Conservation (phyloP, 2,113 vertebrate species). For the Esox niger region DNA sequence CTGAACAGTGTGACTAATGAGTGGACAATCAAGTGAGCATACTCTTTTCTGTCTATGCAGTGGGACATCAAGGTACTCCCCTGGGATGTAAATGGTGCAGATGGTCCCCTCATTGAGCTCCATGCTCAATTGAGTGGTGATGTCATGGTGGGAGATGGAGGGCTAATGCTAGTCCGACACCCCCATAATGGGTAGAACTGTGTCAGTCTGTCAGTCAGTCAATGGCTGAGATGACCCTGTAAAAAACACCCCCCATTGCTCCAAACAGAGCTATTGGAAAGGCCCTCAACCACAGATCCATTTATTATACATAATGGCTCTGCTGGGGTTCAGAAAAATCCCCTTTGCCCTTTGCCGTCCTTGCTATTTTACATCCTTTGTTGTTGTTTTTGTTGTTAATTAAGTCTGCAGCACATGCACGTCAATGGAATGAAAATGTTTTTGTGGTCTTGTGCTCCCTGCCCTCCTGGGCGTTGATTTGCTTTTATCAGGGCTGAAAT, state of each 20-base stretch:
- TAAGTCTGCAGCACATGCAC: constrained; percentile 4
- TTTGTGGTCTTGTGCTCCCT: constrained; percentile 27
- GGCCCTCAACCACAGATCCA: not conserved
- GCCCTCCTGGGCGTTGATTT: constrained; percentile 34
- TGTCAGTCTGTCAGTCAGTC: constrained; percentile 39
- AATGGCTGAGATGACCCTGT: constrained; percentile 31
- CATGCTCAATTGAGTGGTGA: constrained; percentile 32
- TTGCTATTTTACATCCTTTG: not conserved
- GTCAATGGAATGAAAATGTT: constrained; percentile 21
- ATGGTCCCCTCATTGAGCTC: constrained; percentile 47
- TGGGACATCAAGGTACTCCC: constrained; percentile 48
- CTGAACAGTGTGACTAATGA: constrained; percentile 65
- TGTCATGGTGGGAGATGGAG: constrained; percentile 19
- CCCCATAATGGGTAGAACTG: constrained; percentile 16
- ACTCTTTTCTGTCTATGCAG: constrained; percentile 28
- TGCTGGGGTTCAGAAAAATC: not conserved
- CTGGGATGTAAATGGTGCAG: constrained; percentile 38
- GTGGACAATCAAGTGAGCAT: constrained; percentile 65
- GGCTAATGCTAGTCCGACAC: constrained; percentile 29
- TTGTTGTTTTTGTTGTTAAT: constrained; percentile 10
- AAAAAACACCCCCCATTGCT: constrained; percentile 20
- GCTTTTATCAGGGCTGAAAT: not conserved
- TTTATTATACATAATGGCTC: constrained; percentile 6
- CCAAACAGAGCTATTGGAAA: constrained; percentile 13
- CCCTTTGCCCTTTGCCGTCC: not conserved